Conservation (phyloP, 2,797 vertebrate genomes). For the Sarcophilus harrisii region DNA sequence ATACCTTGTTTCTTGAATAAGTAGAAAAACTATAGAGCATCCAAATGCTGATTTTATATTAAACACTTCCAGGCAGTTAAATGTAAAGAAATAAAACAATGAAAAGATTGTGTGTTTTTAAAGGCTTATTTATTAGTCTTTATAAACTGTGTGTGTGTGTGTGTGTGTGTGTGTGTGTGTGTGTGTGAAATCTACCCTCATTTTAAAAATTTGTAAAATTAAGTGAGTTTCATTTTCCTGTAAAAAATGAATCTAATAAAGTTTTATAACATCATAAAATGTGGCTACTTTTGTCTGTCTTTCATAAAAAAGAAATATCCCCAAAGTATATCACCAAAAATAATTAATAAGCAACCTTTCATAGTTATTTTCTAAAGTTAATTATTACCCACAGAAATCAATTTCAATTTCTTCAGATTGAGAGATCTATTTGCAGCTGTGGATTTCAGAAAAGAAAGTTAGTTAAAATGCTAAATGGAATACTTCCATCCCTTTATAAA, state of each 20-base stretch:
- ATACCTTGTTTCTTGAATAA: constrained; percentile 74
- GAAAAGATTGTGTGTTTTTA: constrained; percentile 52
- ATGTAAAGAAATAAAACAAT: constrained; percentile 46
- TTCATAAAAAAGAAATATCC: constrained; percentile 64
- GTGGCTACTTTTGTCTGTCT: constrained; percentile 64
- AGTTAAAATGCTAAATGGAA: constrained; percentile 21
- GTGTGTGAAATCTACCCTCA: neutral
- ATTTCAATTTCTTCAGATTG: constrained; percentile 55
- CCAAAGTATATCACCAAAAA: constrained; percentile 65
- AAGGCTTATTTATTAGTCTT: constrained; percentile 35
- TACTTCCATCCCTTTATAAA: neutral
- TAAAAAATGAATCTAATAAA: constrained; percentile 45
- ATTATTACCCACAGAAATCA: constrained; percentile 68
- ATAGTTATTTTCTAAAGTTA: constrained; percentile 68
- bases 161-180: no score
- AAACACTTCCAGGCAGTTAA: constrained; percentile 44
- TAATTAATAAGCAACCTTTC: constrained; percentile 61
- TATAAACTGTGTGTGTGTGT: neutral
- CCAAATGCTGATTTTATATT: constrained; percentile 36
- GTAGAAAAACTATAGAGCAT: constrained; percentile 51
- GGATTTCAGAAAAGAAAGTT: constrained; percentile 47
- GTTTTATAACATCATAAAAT: constrained; percentile 71
- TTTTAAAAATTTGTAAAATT: constrained; percentile 61
- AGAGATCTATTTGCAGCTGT: constrained; percentile 27
- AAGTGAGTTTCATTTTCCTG: constrained; percentile 66